Evolutionary conservation across 2,888 invertebrate genomes (phyloP).

Genomic region (Achlya flavicornis): DNA sequence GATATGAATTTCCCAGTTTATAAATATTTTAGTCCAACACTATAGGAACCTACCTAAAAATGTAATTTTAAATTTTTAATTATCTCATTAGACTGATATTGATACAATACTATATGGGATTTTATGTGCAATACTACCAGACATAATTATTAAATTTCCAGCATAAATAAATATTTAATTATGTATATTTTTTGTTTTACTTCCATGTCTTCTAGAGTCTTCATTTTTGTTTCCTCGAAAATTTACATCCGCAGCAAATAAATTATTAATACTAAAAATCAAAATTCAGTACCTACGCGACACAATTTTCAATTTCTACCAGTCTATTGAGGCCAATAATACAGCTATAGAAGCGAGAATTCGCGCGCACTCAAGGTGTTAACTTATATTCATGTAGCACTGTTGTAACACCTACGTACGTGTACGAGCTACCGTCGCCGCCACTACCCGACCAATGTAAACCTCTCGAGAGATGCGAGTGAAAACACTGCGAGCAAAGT

Average conservation of each 20-base stretch:
- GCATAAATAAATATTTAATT: too few relatives aligned
- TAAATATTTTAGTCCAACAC: too few relatives aligned
- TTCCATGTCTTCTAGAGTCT: too few relatives aligned
- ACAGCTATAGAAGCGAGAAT: not conserved
- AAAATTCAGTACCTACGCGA: not conserved
- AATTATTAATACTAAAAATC: not conserved
- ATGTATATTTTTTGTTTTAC: too few relatives aligned
- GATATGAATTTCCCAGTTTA: too few relatives aligned
- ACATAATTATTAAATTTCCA: too few relatives aligned
- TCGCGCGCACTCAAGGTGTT: not conserved
- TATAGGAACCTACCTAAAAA: too few relatives aligned
- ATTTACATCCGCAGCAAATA: not conserved
- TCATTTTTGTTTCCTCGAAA: not conserved
- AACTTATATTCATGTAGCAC: slow-evolving; percentile 6
- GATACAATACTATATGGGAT: too few relatives aligned
- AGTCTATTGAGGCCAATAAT: not conserved
- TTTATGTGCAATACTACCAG: too few relatives aligned
- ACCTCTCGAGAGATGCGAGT: slow-evolving; percentile 10
- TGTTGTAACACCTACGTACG: not conserved
- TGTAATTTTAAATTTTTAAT: too few relatives aligned
- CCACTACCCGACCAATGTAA: slow-evolving; percentile 6
- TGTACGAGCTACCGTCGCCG: not conserved
- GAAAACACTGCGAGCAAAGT: slow-evolving; percentile 17
- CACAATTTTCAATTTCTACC: slow-evolving; percentile 4
- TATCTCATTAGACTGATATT: too few relatives aligned